phyloP scores from a whole-genome alignment of 2,113 vertebrate species.

The Sebastes fasciatus region DNA sequence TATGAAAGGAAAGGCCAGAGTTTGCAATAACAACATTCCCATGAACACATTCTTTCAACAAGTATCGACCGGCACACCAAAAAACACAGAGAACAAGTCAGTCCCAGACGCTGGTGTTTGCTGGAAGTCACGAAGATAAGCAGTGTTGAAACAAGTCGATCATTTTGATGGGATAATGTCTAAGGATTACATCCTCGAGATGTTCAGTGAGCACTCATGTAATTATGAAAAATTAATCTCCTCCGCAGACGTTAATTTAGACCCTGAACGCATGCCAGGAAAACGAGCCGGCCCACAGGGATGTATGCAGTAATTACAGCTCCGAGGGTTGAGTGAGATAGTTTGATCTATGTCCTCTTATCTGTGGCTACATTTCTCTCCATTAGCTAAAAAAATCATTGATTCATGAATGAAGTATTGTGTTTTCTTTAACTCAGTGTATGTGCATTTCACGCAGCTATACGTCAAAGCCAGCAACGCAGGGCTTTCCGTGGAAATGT shows the following conservation, averaged over 20 bases:
- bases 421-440: conserved; percentile 38
- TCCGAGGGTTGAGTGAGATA: neutral
- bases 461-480: neutral
- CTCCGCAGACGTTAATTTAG: conserved; percentile 6
- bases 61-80: conserved; percentile 52
- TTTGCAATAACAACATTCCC: conserved; percentile 44
- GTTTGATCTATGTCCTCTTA: conserved; percentile 12
- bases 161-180: conserved; percentile 36
- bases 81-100: conserved; percentile 27
- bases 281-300: neutral
- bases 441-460: conserved; percentile 38
- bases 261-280: neutral
- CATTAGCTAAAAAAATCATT: neutral
- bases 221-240: conserved; percentile 45
- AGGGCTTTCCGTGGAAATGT: conserved; percentile 36
- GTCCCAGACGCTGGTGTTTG: neutral
- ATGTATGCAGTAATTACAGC: conserved; percentile 20
- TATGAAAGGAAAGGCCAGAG: conserved; percentile 17
- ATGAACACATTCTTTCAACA: conserved; percentile 65
- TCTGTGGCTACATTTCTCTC: conserved; percentile 14
- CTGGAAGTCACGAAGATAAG: neutral
- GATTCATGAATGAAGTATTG: conserved; percentile 17
- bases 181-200: neutral
- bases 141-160: conserved; percentile 41
- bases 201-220: conserved; percentile 17